Evolutionary conservation across 1,140 invertebrate species (phyloP).

Genomic region (Trissolcus basalis): DNA sequence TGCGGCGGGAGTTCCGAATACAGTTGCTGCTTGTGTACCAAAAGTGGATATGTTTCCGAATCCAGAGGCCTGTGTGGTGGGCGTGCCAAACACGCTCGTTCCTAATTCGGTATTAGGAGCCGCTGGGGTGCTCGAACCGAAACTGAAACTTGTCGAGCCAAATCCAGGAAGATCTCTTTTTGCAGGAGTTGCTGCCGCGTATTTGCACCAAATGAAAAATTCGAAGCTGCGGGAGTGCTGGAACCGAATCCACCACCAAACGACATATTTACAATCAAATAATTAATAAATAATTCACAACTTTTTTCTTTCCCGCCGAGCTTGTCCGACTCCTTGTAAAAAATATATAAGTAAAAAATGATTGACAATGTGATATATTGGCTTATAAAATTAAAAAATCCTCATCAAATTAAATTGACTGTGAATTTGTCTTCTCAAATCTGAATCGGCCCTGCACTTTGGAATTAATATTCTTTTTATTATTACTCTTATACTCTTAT

Average conservation of each 20-base stretch:
- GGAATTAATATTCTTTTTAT: too few species aligned
- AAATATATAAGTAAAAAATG: too few species aligned
- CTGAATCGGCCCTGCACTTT: too few species aligned
- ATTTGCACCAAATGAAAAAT: constrained; percentile 67
- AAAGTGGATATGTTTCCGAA: constrained; percentile 70
- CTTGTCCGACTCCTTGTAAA: neutral
- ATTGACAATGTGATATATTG: too few species aligned
- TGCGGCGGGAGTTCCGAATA: constrained; percentile 44
- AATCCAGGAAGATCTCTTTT: constrained; percentile 66
- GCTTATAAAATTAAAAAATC: too few species aligned
- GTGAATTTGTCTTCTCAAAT: too few species aligned
- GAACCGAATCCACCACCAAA: constrained; percentile 69
- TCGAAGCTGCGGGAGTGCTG: constrained; percentile 61
- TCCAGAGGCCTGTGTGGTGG: constrained; percentile 65
- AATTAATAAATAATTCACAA: constrained; percentile 2
- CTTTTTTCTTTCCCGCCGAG: constrained; percentile 38
- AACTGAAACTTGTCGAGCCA: constrained; percentile 67
- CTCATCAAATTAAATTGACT: too few species aligned
- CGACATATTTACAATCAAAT: constrained; percentile 64
- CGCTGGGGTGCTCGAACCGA: constrained; percentile 55
- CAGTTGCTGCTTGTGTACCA: constrained; percentile 65
- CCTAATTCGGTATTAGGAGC: constrained; percentile 13
- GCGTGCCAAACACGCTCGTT: constrained; percentile 66
- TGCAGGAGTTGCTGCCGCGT: constrained; percentile 65
- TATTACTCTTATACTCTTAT: too few species aligned